Conservation (phyloP, 2,797 vertebrate species). For the Spinibarbus caldwelli region DNA sequence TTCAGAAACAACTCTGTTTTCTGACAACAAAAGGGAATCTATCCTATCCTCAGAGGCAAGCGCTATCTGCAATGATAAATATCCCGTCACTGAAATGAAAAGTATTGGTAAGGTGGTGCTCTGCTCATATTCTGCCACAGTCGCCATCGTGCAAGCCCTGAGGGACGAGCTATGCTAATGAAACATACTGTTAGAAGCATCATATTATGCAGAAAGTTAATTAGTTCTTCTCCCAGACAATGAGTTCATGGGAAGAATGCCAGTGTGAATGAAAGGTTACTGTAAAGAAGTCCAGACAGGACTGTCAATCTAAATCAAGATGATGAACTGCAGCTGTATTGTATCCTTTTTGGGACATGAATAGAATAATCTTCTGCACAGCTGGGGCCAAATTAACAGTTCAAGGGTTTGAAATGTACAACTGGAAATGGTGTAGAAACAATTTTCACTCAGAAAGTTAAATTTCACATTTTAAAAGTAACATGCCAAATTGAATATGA, state of each 20-base stretch:
- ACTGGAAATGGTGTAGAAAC: not conserved
- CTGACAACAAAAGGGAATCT: not conserved
- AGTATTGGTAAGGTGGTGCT: constrained; percentile 12
- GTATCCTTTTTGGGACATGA: not conserved
- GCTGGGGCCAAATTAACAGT: not conserved
- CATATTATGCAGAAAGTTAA: constrained; percentile 45
- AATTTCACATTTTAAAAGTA: not conserved
- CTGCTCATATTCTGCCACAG: not conserved
- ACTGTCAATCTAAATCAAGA: not conserved
- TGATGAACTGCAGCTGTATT: not conserved
- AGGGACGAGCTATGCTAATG: constrained; percentile 21
- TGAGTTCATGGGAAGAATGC: constrained; percentile 14
- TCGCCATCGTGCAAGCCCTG: not conserved
- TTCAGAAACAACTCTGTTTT: not conserved
- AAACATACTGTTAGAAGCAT: constrained; percentile 25
- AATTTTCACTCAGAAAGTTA: not conserved
- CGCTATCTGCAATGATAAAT: not conserved
- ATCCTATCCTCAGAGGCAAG: not conserved
- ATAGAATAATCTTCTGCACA: too few relatives aligned
- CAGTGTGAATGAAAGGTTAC: constrained; percentile 34
- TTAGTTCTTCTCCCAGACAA: constrained; percentile 10
- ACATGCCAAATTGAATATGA: not conserved
- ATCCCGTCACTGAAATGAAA: constrained; percentile 1
- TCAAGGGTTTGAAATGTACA: not conserved
- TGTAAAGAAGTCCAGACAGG: not conserved